Conservation (phyloP, 2,888 invertebrate species). For the Gymnosoma rotundatum region DNA sequence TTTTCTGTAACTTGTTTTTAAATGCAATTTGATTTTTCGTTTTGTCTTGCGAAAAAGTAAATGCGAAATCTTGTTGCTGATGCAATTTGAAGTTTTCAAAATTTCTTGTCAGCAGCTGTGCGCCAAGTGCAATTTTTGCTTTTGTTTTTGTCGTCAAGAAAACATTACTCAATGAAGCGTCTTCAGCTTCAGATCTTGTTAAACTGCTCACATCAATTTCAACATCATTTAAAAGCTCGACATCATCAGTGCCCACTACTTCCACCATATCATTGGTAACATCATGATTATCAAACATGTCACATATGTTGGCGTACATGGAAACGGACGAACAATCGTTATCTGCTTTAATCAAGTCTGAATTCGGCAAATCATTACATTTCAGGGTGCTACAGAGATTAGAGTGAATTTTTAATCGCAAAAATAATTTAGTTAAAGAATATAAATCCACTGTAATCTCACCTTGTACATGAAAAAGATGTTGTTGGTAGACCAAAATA, state of each 20-base stretch:
- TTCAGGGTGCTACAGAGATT: constrained; percentile 71
- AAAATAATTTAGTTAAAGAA: constrained; percentile 5
- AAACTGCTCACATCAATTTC: constrained; percentile 77
- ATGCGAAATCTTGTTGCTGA: constrained; percentile 9
- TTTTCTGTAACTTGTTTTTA: constrained; percentile 1
- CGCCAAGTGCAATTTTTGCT: constrained; percentile 42
- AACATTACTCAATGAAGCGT: constrained; percentile 74
- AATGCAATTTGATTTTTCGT: not conserved
- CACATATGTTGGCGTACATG: constrained; percentile 75
- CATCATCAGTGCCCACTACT: constrained; percentile 72
- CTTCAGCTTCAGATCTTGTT: constrained; percentile 76
- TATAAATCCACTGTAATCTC: constrained; percentile 71
- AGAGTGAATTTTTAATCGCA: constrained; percentile 72
- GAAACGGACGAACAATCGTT: constrained; percentile 65
- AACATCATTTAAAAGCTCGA: constrained; percentile 74
- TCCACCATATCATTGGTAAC: constrained; percentile 73
- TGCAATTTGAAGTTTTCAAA: constrained; percentile 14
- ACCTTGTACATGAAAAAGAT: constrained; percentile 57
- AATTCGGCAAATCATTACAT: constrained; percentile 38
- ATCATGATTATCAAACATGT: constrained; percentile 76
- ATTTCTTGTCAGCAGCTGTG: constrained; percentile 14
- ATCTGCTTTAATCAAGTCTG: constrained; percentile 65
- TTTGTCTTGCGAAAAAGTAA: not conserved
- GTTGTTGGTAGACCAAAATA: constrained; percentile 70
- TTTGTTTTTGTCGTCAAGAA: constrained; percentile 60